Evolutionary conservation across 2,797 vertebrate species (phyloP).

Genomic region (Channallabes apus): DNA sequence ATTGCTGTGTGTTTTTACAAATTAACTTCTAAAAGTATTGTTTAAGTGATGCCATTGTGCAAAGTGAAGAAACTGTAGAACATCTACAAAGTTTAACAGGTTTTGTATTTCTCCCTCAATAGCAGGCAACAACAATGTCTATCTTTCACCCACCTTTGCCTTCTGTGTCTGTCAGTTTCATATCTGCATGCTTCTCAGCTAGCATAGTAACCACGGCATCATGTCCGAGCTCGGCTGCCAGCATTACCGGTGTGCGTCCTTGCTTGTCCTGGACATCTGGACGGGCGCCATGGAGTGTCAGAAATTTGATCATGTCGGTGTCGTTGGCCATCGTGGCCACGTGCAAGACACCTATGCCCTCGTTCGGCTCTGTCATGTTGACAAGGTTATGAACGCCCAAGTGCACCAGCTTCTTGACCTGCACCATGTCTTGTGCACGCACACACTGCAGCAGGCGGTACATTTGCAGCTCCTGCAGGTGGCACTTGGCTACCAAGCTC

Average conservation of each 20-base stretch:
- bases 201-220: conserved; percentile 76
- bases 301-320: conserved; percentile 79
- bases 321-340: conserved; percentile 80
- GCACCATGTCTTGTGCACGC: conserved; percentile 71
- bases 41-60: not conserved
- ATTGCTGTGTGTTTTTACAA: not conserved
- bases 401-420: conserved; percentile 81
- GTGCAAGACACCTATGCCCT: conserved; percentile 82
- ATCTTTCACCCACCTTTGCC: conserved; percentile 80
- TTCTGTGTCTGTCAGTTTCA: conserved; percentile 80
- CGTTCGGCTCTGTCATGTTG: conserved; percentile 81
- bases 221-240: conserved; percentile 84
- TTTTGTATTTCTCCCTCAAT: not conserved
- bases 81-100: not conserved
- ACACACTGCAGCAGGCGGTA: conserved; percentile 88
- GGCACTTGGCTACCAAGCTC: conserved; percentile 69
- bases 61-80: not conserved
- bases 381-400: conserved; percentile 82
- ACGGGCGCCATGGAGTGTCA: conserved; percentile 77
- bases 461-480: conserved; percentile 82
- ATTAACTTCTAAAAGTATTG: not conserved
- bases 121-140: not conserved
- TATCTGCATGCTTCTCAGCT: conserved; percentile 75
- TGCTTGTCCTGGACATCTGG: conserved; percentile 80
- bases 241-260: conserved; percentile 84